Base-by-base conservation (phyloP, 2,888 invertebrate species). In the Thereva nobilitata region DNA sequence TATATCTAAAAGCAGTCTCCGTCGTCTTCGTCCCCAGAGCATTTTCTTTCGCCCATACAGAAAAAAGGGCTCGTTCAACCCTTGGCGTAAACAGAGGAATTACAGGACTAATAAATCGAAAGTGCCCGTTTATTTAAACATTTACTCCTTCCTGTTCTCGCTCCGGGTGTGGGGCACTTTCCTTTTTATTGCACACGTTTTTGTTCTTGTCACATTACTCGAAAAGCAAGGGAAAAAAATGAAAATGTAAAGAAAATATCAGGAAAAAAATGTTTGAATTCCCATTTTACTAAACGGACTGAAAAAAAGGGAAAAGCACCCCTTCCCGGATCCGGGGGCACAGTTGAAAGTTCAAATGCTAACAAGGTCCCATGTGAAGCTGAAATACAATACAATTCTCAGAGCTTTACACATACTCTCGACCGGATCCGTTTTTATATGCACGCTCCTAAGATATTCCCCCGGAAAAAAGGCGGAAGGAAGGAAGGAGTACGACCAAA, bases 261-360 rank as follows among this genome's bases (percentile, higher is more conserved):
- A 37, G n/a, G 47, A 47, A 38, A 37, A 47, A 59, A 61, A 61
- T 61, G 23, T 50, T 61, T 61, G 61, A 50, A 61, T 50, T 61
- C 61, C 61, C 61, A 61, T 61, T 61, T 61, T 40, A 61, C 61
- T 61, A 61, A 61, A 61, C 61, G 61, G 61, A 61, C 61, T 23
- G 49, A 44, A 47, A 59, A n/a, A 59, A 64, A 66, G 49, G 63
- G 9, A 50, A 53, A 55, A 50, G 52, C 34, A 34, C 50, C 44
- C 23, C 23, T 23, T 23, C 23, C 50, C 45, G 7, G 47, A 23
- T 54, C 45, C 10, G 56, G 55, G 57, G n/a, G 54, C 57, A 64
- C 57, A 64, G 67, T 68, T 59, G 64, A 64, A 57, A 68, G 67
- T 68, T 68, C 64, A 57, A 68, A 68, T 68, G 64, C 64, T 68